Percentiles rank a stretch among this genome's conserved stretches.
Evolutionary conservation across 2,797 vertebrate genomes (phyloP).

Genomic region (Smutsia temminckii): DNA sequence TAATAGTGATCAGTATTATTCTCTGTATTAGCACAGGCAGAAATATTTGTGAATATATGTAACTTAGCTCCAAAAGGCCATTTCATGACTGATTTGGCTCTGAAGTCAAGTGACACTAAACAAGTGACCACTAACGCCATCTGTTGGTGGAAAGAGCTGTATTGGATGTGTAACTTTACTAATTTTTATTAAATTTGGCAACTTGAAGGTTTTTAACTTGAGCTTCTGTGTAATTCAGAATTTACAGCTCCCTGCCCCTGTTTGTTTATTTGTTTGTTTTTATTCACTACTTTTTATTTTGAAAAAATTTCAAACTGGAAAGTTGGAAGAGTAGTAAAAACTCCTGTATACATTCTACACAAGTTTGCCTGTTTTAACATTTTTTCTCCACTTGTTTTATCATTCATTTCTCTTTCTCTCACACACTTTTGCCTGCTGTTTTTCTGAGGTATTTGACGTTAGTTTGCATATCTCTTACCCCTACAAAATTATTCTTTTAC

Average conservation of each 20-base stretch:
- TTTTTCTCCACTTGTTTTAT: background rate
- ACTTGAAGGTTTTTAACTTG: background rate
- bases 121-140: background rate
- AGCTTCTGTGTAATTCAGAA: constrained; percentile 10
- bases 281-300: background rate
- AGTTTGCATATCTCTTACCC: background rate
- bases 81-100: background rate
- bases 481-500: constrained; percentile 1
- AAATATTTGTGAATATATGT: background rate
- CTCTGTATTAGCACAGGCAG: background rate
- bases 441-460: background rate
- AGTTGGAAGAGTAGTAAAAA: background rate
- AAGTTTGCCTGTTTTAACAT: background rate
- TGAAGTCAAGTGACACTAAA: background rate
- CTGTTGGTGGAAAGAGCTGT: constrained; percentile 62
- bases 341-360: background rate
- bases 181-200: constrained; percentile 15
- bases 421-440: background rate
- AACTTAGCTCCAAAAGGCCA: background rate
- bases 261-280: too few relatives aligned
- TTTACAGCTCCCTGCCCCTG: background rate
- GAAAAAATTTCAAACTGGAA: constrained; percentile 49
- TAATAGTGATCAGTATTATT: background rate
- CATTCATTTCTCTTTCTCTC: background rate
- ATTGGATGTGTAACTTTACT: background rate